Evolutionary conservation across 2,113 vertebrate species (phyloP), one percentile per base, ranked within the genome.

Genomic region (Osmerus eperlanus): DNA sequence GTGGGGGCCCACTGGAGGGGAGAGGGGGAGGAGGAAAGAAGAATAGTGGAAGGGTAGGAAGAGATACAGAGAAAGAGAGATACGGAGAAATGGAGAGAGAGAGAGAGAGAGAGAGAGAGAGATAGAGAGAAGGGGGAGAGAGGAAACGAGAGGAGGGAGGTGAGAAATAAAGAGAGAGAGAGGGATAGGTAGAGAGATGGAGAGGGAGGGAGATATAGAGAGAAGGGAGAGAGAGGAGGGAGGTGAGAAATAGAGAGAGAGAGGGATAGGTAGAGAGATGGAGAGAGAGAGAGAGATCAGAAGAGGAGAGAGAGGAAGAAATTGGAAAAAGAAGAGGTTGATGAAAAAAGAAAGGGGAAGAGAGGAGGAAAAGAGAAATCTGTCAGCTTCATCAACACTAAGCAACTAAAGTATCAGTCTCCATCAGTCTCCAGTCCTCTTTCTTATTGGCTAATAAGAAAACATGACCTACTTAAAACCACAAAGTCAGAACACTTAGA

Each of bases 1-100:
- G 75, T 98, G 93, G 0, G 96, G 95, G 3, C 97, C 96, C 55
- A 98, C 97, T 99, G 88, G 32, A 86, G 36, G 1, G 6, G 23
- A 4, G 32, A 62, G 11, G 28, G 9, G 25, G 32, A 21, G 21
- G 51, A 56, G 67, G 54, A 15, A 15, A 13, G 21, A 19, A 28
- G 18, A 28, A 28, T n/a, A 54, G 12, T 36, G 59, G 54, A 52
- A 29, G 75, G 68, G 67, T 21, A 62, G 51, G 41, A 29, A 5
- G 29, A 82, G 15, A 54, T 23, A 74, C 65, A 63, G 19, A 36
- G 28, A 0, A 21, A 56, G 25, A 4, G 52, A 56, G 52, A 36
- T 16, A 36, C 14, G 3, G 28, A 52, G 47, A 16, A 3, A 19
- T 9, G 36, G 28, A 19, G 18, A 41, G 61, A 1, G 9, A 29